Conservation (phyloP, 1,140 invertebrate species). For the Ceratina japonica region DNA sequence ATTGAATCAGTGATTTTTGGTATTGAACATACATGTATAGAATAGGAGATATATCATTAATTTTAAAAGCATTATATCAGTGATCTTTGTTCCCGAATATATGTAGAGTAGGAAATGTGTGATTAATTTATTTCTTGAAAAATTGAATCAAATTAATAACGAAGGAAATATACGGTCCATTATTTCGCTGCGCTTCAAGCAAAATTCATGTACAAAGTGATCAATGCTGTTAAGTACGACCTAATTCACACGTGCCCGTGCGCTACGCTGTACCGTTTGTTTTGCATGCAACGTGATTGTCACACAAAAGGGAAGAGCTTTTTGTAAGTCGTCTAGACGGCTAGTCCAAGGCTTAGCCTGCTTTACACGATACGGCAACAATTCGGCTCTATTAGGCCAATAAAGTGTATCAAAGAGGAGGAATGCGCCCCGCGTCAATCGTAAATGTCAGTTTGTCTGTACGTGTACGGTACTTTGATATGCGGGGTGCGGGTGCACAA, state of each 20-base stretch:
- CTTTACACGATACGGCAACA: constrained; percentile 59
- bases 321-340: constrained; percentile 44
- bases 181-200: background rate
- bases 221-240: background rate
- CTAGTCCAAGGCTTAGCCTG: constrained; percentile 32
- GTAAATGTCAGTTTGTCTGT: constrained; percentile 55
- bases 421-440: constrained; percentile 58
- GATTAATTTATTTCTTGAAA: background rate
- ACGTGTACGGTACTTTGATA: constrained; percentile 16
- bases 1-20: no score
- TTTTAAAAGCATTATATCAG: no score
- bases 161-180: background rate
- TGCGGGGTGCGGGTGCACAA: constrained; percentile 51
- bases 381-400: constrained; percentile 66
- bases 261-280: constrained; percentile 24
- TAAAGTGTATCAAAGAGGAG: constrained; percentile 63
- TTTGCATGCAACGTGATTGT: constrained; percentile 53
- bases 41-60: no score
- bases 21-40: no score
- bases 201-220: constrained; percentile 21
- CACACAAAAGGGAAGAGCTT: constrained; percentile 31
- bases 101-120: background rate
- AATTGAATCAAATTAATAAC: background rate
- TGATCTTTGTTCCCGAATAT: background rate
- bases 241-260: constrained; percentile 30